phyloP scores from a whole-genome alignment of 2,797 vertebrate species.

The Poecile montanus region DNA sequence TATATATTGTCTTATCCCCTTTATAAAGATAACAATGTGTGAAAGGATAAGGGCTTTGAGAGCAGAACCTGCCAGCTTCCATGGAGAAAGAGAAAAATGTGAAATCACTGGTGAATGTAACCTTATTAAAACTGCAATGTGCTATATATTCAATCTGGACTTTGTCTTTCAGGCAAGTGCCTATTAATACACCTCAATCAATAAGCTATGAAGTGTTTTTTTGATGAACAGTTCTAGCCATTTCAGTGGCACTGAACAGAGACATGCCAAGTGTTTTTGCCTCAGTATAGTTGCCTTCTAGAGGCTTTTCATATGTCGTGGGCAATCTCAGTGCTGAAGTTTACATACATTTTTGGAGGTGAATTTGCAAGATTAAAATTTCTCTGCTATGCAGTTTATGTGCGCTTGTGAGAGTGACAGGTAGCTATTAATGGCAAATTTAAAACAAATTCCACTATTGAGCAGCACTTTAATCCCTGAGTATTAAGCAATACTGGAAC shows the following conservation, averaged over 20 bases:
- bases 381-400: background rate
- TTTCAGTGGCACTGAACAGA: background rate
- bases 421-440: background rate
- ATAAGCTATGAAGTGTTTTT: background rate
- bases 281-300: background rate
- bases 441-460: background rate
- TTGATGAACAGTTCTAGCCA: background rate
- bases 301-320: background rate
- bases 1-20: constrained; percentile 66
- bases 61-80: constrained; percentile 44
- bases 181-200: constrained; percentile 40
- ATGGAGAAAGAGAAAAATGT: background rate
- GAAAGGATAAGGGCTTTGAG: constrained; percentile 60
- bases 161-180: background rate
- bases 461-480: background rate
- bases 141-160: background rate
- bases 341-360: background rate
- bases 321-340: background rate
- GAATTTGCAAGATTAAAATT: background rate
- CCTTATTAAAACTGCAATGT: constrained; percentile 48
- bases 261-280: background rate
- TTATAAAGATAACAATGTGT: constrained; percentile 76
- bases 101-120: constrained; percentile 25
- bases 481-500: background rate
- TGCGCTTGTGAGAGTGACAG: background rate